Evolutionary conservation across 2,113 vertebrate genomes (phyloP).

Genomic region (Tauraco erythrolophus): DNA sequence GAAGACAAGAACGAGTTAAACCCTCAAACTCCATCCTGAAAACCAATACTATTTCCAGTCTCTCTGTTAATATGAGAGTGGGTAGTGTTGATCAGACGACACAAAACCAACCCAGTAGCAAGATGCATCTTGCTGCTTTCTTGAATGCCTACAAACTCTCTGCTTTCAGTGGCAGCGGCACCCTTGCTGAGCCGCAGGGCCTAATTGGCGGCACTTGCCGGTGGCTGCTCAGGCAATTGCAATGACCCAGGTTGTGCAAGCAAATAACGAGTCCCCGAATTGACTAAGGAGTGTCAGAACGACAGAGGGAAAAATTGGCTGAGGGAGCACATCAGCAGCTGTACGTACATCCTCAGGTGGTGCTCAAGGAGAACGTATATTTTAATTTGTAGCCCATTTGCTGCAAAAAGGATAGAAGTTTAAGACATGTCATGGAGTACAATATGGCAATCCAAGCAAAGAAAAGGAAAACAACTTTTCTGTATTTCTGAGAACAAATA

Average conservation of each 20-base stretch:
- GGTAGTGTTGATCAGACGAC: neutral
- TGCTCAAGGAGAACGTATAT: slow-evolving; percentile 19
- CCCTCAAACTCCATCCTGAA: neutral
- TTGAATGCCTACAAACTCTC: neutral
- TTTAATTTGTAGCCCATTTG: slow-evolving; percentile 69
- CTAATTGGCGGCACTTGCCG: neutral
- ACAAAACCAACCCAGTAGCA: neutral
- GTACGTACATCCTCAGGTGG: slow-evolving; percentile 15
- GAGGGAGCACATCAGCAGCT: neutral
- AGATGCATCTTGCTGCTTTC: neutral
- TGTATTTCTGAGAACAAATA: slow-evolving; percentile 69
- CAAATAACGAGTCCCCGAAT: neutral
- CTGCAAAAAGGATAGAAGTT: slow-evolving; percentile 37
- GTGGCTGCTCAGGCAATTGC: neutral
- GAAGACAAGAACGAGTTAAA: neutral
- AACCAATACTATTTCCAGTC: neutral
- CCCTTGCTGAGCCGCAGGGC: neutral
- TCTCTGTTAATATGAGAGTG: neutral
- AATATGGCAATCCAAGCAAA: slow-evolving; percentile 62
- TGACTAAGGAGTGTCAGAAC: neutral
- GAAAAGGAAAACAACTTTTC: slow-evolving; percentile 63
- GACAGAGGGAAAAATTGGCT: neutral
- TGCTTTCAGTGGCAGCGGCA: neutral
- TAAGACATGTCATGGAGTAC: slow-evolving; percentile 34
- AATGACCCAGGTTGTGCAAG: neutral